Percentiles rank a stretch among this genome's conserved stretches.
These are phyloP conservation scores for Tachypleus tridentatus DNA, from an alignment of 1,140 invertebrate species.

Conservation along the genomic window DNA sequence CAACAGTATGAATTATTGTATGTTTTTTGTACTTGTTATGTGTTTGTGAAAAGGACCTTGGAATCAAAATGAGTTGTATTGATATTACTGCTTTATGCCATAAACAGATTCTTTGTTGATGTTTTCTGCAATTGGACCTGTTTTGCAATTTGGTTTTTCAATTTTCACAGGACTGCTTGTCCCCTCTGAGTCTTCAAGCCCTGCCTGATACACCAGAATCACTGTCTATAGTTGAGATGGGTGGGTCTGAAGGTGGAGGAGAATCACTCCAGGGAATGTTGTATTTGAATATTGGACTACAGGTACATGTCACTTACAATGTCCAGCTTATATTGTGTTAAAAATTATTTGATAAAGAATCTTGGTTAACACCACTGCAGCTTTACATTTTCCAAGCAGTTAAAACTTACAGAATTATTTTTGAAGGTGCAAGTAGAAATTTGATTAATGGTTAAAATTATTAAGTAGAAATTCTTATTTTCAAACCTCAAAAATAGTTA, in stretches of 20 bases:
- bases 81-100: slow-evolving; percentile 7
- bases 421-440: no score
- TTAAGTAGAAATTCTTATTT: no score
- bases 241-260: slow-evolving; percentile 48
- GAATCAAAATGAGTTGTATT: slow-evolving; percentile 7
- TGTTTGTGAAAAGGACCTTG: slow-evolving; percentile 38
- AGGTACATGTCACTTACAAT: slow-evolving; percentile 29
- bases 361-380: no score
- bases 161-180: slow-evolving; percentile 59
- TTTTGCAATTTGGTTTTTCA: no score
- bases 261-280: slow-evolving; percentile 51
- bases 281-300: slow-evolving; percentile 92
- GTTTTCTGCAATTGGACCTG: no score
- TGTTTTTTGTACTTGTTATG: background rate
- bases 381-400: no score
- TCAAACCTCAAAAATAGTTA: no score
- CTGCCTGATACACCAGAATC: slow-evolving; percentile 94
- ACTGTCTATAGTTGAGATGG: slow-evolving; percentile 90
- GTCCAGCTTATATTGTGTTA: no score
- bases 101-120: background rate
- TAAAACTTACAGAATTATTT: no score
- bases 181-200: slow-evolving; percentile 89
- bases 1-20: no score
- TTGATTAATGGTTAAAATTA: no score
- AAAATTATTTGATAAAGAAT: no score